Conservation (phyloP, 2,113 vertebrate species). For the Scopus umbretta region DNA sequence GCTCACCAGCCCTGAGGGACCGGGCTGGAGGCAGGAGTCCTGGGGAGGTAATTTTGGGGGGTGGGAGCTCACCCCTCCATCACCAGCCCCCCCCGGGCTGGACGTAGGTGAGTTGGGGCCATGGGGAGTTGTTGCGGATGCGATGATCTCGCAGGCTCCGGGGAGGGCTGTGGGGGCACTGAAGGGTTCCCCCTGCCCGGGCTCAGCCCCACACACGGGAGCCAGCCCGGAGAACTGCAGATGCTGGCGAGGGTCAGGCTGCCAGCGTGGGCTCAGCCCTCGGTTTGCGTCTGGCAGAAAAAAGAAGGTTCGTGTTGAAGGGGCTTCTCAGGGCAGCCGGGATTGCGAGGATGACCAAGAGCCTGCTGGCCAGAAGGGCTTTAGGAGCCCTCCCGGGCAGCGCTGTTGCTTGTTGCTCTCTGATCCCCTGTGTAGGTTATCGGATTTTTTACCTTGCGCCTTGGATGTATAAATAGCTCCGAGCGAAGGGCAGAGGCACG, state of each 20-base stretch:
- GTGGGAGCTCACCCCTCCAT: not conserved
- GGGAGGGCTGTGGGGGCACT: not conserved
- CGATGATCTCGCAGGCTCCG: not conserved
- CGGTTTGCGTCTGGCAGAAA: not conserved
- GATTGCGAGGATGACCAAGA: not conserved
- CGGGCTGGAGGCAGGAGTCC: not conserved
- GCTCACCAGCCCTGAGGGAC: not conserved
- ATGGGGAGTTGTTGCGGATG: not conserved
- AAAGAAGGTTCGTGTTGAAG: not conserved
- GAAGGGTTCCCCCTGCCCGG: not conserved
- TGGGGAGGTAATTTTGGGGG: not conserved
- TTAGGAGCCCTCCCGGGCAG: not conserved
- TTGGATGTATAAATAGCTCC: not conserved
- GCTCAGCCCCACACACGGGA: not conserved
- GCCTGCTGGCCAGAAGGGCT: not conserved
- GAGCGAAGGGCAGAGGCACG: not conserved
- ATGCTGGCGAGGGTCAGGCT: not conserved
- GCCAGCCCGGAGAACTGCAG: not conserved
- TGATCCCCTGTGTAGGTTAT: not conserved
- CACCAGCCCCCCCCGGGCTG: not conserved
- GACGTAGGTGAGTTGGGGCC: not conserved
- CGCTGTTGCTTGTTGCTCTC: not conserved
- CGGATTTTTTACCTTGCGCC: conserved; percentile 1
- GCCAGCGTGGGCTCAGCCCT: not conserved
- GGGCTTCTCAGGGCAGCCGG: not conserved